phyloP scores from a whole-genome alignment of 2,113 vertebrate genomes.

The Rhinopomastus cyanomelas region DNA sequence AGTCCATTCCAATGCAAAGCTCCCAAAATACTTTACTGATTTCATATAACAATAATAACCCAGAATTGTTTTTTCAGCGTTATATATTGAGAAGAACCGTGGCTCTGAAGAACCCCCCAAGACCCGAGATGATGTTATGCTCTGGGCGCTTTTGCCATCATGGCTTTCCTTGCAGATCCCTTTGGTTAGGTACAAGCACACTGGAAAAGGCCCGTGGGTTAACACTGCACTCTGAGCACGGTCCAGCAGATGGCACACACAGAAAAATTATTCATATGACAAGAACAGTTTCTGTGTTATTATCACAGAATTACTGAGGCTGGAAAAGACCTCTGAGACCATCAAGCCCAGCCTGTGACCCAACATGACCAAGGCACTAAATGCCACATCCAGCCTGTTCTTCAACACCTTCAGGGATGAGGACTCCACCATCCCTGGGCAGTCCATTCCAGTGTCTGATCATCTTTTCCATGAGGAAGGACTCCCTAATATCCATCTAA shows the following conservation, averaged over 20 bases:
- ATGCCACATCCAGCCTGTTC: no score
- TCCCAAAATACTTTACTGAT: no score
- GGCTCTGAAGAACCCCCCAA: background rate
- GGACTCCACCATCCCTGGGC: no score
- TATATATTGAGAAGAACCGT: background rate
- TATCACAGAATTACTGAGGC: no score
- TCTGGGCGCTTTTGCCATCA: accelerated
- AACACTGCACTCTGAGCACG: background rate
- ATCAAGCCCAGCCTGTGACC: no score
- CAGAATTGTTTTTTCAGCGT: background rate
- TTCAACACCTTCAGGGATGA: no score
- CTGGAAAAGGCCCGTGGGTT: background rate
- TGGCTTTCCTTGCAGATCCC: accelerated
- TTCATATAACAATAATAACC: background rate
- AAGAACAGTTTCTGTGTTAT: accelerated
- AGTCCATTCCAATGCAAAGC: background rate
- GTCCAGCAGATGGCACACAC: conserved; percentile 46
- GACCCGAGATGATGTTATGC: accelerated
- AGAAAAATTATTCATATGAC: background rate
- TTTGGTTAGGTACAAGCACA: accelerated
- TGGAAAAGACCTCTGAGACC: no score
- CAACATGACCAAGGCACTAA: no score
- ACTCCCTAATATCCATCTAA: no score
- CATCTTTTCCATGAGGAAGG: no score
- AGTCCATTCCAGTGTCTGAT: no score